Conservation (phyloP, 2,113 vertebrate species). For the Mesitornis unicolor region DNA sequence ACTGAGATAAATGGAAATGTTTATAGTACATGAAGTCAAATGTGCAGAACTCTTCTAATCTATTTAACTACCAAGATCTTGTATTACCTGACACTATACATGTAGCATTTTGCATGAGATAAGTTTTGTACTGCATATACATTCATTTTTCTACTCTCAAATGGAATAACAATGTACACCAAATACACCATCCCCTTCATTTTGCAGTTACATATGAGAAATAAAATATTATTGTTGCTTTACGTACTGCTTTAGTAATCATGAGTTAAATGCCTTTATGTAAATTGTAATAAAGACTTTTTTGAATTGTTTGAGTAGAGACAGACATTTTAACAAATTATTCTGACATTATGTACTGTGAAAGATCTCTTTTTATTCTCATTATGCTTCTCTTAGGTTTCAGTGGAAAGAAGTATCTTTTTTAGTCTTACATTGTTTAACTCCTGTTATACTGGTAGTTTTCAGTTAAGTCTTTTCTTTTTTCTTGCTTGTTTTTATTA, state of each 20-base stretch:
- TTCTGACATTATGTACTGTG: slow-evolving; percentile 26
- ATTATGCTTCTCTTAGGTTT: slow-evolving; percentile 15
- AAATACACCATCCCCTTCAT: neutral
- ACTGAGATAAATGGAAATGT: neutral
- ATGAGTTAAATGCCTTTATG: neutral
- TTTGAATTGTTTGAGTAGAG: slow-evolving; percentile 30
- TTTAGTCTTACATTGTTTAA: slow-evolving; percentile 37
- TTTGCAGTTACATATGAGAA: slow-evolving; percentile 25
- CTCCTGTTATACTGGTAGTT: neutral
- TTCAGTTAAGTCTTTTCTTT: neutral
- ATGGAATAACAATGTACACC: neutral
- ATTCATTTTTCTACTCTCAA: slow-evolving; percentile 9
- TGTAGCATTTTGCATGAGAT: neutral
- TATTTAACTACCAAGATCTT: neutral
- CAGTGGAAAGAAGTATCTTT: neutral
- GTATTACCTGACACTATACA: neutral
- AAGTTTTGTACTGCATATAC: neutral
- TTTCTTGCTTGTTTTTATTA: neutral
- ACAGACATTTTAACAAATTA: slow-evolving; percentile 53
- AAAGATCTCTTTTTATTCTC: slow-evolving; percentile 36
- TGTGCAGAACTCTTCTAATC: neutral
- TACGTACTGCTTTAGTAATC: slow-evolving; percentile 49
- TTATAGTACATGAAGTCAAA: neutral
- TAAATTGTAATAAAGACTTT: slow-evolving; percentile 9
- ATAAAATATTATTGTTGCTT: slow-evolving; percentile 19